Conservation (phyloP, 2,888 invertebrate genomes). For the Drosophila neonasuta region DNA sequence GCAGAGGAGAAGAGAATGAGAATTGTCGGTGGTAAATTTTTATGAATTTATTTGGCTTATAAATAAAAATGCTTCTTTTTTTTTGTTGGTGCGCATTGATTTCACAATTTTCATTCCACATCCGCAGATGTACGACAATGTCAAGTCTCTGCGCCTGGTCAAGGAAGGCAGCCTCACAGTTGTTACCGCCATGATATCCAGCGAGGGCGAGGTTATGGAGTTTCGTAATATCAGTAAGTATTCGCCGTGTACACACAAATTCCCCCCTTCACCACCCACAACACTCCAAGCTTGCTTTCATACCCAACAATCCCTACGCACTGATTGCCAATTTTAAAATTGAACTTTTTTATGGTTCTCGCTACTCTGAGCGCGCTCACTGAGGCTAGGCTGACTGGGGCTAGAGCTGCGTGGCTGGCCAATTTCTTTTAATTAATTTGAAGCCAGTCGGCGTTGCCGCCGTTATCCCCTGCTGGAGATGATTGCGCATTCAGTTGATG, state of each 20-base stretch:
- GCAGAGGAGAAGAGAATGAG: slow-evolving; percentile 8
- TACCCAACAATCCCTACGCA: slow-evolving; percentile 50
- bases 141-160: slow-evolving; percentile 88
- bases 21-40: slow-evolving; percentile 62
- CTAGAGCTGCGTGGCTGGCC: slow-evolving; percentile 43
- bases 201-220: slow-evolving; percentile 94
- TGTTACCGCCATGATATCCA: slow-evolving; percentile 92
- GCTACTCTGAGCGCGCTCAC: slow-evolving; percentile 21
- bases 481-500: slow-evolving; percentile 62
- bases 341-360: slow-evolving; percentile 74
- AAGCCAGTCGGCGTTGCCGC: slow-evolving; percentile 63
- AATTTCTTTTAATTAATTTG: slow-evolving; percentile 77
- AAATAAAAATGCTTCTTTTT: slow-evolving; percentile 63
- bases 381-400: slow-evolving; percentile 15
- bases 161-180: slow-evolving; percentile 87
- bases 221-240: slow-evolving; percentile 85
- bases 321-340: slow-evolving; percentile 78
- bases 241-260: slow-evolving; percentile 11
- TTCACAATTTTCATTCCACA: slow-evolving; percentile 67
- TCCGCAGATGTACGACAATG: slow-evolving; percentile 94
- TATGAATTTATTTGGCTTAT: slow-evolving; percentile 77
- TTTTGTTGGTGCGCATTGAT: slow-evolving; percentile 55
- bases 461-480: slow-evolving; percentile 63
- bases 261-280: not conserved
- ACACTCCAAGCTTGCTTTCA: not conserved